Base-by-base conservation (phyloP, 2,888 invertebrate species). In the Julus scandinavius region DNA sequence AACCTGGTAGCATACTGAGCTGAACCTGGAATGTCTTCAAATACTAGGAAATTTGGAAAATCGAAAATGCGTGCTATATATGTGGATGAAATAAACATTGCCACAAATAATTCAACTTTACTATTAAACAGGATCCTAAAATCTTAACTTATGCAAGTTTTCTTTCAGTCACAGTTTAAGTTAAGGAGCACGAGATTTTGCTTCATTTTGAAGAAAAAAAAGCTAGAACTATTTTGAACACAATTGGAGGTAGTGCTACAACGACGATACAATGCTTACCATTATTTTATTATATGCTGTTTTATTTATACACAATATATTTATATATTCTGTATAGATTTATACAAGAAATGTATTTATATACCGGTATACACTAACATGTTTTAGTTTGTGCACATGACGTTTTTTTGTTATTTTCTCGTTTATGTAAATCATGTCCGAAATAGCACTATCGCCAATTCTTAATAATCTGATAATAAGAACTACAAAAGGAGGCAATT, bases 181-280 rank as follows among this genome's bases (percentile, higher is more conserved):
- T 45, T 20, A 72, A 20, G 29, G 29, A 20, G 9, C 72, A 72
- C 29, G 20, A 20, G 63, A 20, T 54, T n/a, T 63, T 20, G n/a
- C 20, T 54, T 54, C n/a, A 7, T n/a, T 63, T 20, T 63, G 2
- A 7, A 20, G n/a, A 6, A 63, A 72, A 72, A 72, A 72, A 72
- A 72, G 72, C 72, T 29, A 29, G 5, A 72, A 20, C 72, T 29
- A 11, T 7, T 29, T 11, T 63, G 63, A 63, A 63, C 63, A 6
- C 20, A 72, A 29, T 29, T 72, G 72, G 72, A 72, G 29, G 72
- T 58, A 58, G 72, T 29, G 72, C 72, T 72, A 72, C 58, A 58
- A 58, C 72, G 54, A 54, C 15, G 54, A 54, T 15, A 15, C 15
- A 54, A 54, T 72, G 72, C 72, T 72, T 20, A 5, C 45, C 45